Evolutionary conservation across 2,113 vertebrate species (phyloP).

Genomic region (Arenaria interpres): DNA sequence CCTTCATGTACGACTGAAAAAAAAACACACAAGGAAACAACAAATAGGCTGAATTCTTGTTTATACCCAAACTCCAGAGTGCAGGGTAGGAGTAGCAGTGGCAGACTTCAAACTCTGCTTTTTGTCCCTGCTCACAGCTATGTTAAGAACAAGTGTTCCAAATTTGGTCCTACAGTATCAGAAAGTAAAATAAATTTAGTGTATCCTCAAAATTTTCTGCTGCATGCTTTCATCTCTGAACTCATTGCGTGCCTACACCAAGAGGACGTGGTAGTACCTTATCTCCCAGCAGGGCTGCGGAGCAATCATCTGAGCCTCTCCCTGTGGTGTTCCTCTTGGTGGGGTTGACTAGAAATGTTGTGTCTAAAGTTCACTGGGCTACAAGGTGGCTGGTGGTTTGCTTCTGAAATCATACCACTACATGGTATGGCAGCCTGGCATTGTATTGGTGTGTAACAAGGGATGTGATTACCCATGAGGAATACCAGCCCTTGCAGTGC

Average conservation of each 20-base stretch:
- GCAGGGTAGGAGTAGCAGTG: neutral
- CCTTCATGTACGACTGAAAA: neutral
- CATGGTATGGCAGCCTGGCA: neutral
- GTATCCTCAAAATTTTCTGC: neutral
- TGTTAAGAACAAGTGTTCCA: neutral
- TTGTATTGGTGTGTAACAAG: neutral
- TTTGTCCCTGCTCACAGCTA: neutral
- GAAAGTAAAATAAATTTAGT: neutral
- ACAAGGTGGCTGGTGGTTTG: neutral
- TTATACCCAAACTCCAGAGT: neutral
- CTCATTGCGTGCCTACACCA: neutral
- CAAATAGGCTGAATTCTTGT: neutral
- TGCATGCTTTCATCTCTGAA: neutral
- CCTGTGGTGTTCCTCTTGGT: rapidly evolving
- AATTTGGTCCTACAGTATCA: neutral
- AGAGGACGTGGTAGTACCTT: neutral
- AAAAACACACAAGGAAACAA: neutral
- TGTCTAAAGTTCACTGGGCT: neutral
- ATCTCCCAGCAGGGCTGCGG: neutral
- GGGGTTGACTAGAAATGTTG: neutral
- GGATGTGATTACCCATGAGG: neutral
- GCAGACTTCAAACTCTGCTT: neutral
- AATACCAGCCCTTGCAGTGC: neutral
- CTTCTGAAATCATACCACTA: neutral
- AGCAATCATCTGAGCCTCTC: neutral